phyloP scores from a whole-genome alignment of 1,140 invertebrate genomes.

The Anagrus nilaparvatae region DNA sequence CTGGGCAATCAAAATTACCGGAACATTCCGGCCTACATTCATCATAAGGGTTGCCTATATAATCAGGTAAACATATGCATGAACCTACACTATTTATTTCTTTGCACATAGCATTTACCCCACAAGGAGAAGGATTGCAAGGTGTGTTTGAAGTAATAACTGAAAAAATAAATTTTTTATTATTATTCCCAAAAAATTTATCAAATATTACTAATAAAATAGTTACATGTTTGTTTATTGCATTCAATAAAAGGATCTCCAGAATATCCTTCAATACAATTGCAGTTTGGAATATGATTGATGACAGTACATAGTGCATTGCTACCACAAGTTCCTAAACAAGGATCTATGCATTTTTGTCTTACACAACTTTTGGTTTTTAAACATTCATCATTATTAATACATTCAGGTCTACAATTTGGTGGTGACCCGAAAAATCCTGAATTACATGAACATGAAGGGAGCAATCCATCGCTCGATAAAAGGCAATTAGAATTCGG shows the following conservation, averaged over 20 bases:
- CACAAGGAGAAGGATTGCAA: conserved; percentile 63
- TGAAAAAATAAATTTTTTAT: conserved; percentile 6
- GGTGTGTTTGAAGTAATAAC: conserved; percentile 32
- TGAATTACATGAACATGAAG: conserved; percentile 47
- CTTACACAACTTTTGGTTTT: conserved; percentile 45
- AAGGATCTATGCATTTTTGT: conserved; percentile 49
- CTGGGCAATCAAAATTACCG: conserved; percentile 57
- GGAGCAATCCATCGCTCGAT: conserved; percentile 42
- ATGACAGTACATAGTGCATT: conserved; percentile 57
- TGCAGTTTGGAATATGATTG: conserved; percentile 50
- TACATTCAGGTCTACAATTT: conserved; percentile 46
- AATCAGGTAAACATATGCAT: conserved; percentile 60
- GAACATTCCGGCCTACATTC: conserved; percentile 62
- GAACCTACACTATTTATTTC: conserved; percentile 54
- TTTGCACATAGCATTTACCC: conserved; percentile 60
- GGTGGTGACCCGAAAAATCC: conserved; percentile 41
- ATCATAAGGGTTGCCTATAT: conserved; percentile 68
- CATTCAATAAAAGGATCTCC: conserved; percentile 68
- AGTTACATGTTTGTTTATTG: conserved; percentile 25
- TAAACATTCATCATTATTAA: conserved; percentile 45
- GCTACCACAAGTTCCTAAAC: conserved; percentile 42
- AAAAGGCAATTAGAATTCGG: conserved; percentile 55
- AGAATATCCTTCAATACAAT: conserved; percentile 52
- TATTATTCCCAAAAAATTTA: not conserved
- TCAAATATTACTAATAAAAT: not conserved